phyloP scores from a whole-genome alignment of 2,113 vertebrate genomes.

The Erythrolamprus reginae region DNA sequence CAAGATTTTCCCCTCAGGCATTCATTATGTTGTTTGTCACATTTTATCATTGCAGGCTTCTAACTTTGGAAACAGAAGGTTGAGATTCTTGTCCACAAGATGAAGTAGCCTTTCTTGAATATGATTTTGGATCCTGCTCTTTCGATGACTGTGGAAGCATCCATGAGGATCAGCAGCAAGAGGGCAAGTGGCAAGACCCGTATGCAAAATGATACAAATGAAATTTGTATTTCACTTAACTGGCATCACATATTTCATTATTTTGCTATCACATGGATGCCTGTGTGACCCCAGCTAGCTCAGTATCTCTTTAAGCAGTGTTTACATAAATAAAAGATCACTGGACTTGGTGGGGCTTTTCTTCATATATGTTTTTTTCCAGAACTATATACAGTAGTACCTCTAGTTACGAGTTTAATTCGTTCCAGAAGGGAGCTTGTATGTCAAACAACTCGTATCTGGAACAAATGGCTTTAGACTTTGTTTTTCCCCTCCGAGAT shows the following conservation, averaged over 20 bases:
- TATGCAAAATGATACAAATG: background rate
- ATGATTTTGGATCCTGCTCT: background rate
- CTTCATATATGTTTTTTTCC: background rate
- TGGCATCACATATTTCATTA: background rate
- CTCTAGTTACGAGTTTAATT: no score
- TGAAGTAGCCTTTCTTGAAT: background rate
- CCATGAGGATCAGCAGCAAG: background rate
- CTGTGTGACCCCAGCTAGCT: background rate
- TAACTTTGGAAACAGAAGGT: background rate
- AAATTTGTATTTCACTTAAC: background rate
- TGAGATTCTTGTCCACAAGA: background rate
- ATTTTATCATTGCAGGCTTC: background rate
- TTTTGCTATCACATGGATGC: background rate
- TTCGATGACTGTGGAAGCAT: background rate
- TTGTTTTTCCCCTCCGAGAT: no score
- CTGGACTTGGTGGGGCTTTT: background rate
- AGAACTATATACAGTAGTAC: no score
- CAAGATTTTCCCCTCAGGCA: background rate
- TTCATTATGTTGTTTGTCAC: slow-evolving; percentile 3
- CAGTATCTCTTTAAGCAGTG: background rate
- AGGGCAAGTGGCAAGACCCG: background rate
- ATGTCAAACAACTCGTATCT: no score
- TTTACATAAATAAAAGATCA: background rate
- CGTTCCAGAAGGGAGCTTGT: no score
- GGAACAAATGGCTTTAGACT: no score